Evolutionary conservation across 2,113 vertebrate genomes (phyloP), one percentile per base, ranked within the genome.

Genomic region (Uria lomvia): DNA sequence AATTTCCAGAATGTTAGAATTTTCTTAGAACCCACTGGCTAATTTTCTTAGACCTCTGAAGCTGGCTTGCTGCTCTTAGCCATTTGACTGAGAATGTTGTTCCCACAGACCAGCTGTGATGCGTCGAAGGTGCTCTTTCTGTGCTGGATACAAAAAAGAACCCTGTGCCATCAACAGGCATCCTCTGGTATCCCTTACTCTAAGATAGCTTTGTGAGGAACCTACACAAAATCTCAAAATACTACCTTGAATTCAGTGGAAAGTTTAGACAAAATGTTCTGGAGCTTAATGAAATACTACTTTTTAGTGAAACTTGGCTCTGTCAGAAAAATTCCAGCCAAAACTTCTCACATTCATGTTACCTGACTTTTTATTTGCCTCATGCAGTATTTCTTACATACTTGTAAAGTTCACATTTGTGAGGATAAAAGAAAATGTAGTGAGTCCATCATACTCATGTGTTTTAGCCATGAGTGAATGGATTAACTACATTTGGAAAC

Each of bases 401-500:
- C 5, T 42, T 92, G 4, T 38, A 36, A 53, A 67, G 8, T 66
- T 88, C 5, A 1, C 27, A 34, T 58, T 5, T 38, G 12, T 62
- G 36, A 90, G 40, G 20, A 58, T 73, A 43, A 55, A 62, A 52
- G 26, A 75, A 62, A 56, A 38, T 8, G 3, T 21, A 21, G 5
- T 18, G 5, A 58, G 7, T 27, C 13, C 24, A 83, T 15, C 43
- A 63, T 12, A 50, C 3, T 49, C 8, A 20, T 19, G 5, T 0
- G 26, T 71, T 92, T 53, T 67, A 71, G 12, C 16, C 9, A 4
- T 23, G 2, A 0, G 4, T 43, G 18, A 19, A 26, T 47, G 7
- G 23, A 92, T 88, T 92, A 91, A 85, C 36, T 82, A 21, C 18
- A 73, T 94, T 70, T 94, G 71, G 47, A 45, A 92, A 73, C 8